Conservation (phyloP, 2,113 vertebrate species). For the Octodon degus region DNA sequence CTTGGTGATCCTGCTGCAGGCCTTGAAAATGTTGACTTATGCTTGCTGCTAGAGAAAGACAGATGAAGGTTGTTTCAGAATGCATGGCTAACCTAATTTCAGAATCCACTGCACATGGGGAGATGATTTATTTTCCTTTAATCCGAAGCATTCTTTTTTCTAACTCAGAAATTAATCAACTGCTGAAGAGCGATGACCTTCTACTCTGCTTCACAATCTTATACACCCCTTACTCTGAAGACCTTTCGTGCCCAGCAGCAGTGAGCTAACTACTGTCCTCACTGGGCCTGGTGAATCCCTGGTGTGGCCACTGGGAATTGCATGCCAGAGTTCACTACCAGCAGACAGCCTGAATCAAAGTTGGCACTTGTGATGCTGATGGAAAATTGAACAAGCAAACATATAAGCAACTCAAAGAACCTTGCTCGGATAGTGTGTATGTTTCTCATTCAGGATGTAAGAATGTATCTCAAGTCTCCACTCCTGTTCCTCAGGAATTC, state of each 20-base stretch:
- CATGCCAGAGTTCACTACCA: background rate
- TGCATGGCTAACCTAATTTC: slow-evolving; percentile 43
- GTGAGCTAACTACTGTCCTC: background rate
- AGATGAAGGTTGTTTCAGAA: slow-evolving; percentile 57
- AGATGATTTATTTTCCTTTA: slow-evolving; percentile 37
- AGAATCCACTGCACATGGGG: background rate
- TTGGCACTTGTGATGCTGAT: background rate
- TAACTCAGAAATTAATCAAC: slow-evolving; percentile 18
- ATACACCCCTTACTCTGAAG: background rate
- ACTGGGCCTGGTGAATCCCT: background rate
- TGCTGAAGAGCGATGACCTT: background rate
- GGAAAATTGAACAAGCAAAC: background rate
- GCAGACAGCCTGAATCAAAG: background rate
- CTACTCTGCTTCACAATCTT: background rate
- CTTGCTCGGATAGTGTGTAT: background rate
- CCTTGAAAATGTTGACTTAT: slow-evolving; percentile 27
- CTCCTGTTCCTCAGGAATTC: background rate
- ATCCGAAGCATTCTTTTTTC: slow-evolving; percentile 23
- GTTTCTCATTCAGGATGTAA: background rate
- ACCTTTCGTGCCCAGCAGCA: slow-evolving; percentile 21
- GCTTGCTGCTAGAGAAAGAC: slow-evolving; percentile 45
- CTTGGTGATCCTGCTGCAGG: background rate
- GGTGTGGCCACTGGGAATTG: background rate
- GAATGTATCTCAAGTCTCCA: background rate
- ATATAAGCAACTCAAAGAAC: background rate